Base-by-base conservation (phyloP, 2,888 invertebrate genomes). In the Drosophila hamatofila region DNA sequence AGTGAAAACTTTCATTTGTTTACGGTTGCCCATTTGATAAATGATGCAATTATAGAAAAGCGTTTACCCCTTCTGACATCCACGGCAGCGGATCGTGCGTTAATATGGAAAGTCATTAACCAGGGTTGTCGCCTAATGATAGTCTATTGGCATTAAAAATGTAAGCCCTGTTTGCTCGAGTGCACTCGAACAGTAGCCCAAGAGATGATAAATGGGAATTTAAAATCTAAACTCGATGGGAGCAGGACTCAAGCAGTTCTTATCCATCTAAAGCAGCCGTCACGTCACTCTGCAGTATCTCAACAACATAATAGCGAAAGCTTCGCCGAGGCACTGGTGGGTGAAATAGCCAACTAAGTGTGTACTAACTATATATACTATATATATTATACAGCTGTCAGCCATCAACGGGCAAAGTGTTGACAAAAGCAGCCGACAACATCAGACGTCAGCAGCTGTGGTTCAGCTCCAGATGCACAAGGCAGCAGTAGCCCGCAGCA, bases 391-490 rank as follows among this genome's bases (percentile, higher is more conserved):
- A 58, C 59, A 89, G 74, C 86, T 86, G 86, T 83, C 88, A 83
- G 80, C 65, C 74, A 72, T 88, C 88, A 86, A 64, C 82, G 88
- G 74, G 57, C 66, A 88, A 83, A 85, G 86, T 89, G 86, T 87
- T 87, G 90, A 87, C 86, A 86, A 89, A 89, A 71, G 89, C 89
- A 72, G 80, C 81, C 89, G 88, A 81, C 84, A 84, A 87, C 88
- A 87, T 89, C 89, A 85, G 84, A 87, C 67, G 75, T 89, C 89
- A 87, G 82, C 84, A 89, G 78, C 89, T 89, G 89, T 44, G 88
- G 84, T 87, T 77, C 74, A 59, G 60, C 46, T 35, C 51, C 51
- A 52, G 51, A 35, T 52, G 37, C 37, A 33, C 16, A 16, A 3
- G 42, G 48, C 65, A 67, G 39, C 39, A 56, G 5, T 14, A 14